These are phyloP conservation scores for Sminthurides bifidus DNA, from an alignment of 1,140 invertebrate species.

Conservation along the genomic window DNA sequence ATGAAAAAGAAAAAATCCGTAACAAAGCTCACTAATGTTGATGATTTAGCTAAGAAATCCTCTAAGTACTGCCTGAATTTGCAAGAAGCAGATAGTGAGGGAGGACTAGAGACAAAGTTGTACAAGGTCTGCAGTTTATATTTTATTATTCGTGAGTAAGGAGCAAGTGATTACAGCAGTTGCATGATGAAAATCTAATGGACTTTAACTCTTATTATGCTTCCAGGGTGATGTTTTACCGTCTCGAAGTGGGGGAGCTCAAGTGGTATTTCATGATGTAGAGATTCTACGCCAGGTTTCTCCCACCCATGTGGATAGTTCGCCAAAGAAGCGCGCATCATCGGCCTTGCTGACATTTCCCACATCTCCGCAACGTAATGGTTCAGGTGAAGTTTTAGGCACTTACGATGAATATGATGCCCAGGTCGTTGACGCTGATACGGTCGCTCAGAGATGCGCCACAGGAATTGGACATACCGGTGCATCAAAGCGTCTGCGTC, in stretches of 20 bases:
- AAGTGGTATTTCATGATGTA: slow-evolving; percentile 90
- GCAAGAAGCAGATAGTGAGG: slow-evolving; percentile 79
- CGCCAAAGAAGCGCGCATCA: slow-evolving; percentile 10
- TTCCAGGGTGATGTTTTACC: slow-evolving; percentile 74
- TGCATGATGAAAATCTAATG: not conserved
- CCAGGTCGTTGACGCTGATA: not conserved
- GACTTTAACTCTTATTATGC: slow-evolving; percentile 11
- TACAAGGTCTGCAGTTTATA: slow-evolving; percentile 55
- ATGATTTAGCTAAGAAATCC: slow-evolving; percentile 60
- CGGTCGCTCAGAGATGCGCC: slow-evolving; percentile 1
- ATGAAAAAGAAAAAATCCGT: slow-evolving; percentile 72
- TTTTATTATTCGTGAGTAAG: not conserved
- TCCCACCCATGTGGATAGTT: not conserved
- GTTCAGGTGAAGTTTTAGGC: not conserved
- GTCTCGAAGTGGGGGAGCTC: slow-evolving; percentile 81
- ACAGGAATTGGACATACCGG: not conserved
- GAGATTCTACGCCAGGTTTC: slow-evolving; percentile 66
- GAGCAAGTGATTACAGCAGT: not conserved
- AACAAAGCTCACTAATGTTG: slow-evolving; percentile 55
- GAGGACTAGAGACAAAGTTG: slow-evolving; percentile 81
- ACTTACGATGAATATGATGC: not conserved
- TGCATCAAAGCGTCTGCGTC: not conserved
- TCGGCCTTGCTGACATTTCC: not conserved
- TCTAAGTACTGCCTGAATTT: slow-evolving; percentile 83
- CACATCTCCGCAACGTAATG: not conserved